Percentiles rank a stretch among this genome's conserved stretches.
Conservation (phyloP, 2,888 invertebrate species). For the Corythucha ciliata region DNA sequence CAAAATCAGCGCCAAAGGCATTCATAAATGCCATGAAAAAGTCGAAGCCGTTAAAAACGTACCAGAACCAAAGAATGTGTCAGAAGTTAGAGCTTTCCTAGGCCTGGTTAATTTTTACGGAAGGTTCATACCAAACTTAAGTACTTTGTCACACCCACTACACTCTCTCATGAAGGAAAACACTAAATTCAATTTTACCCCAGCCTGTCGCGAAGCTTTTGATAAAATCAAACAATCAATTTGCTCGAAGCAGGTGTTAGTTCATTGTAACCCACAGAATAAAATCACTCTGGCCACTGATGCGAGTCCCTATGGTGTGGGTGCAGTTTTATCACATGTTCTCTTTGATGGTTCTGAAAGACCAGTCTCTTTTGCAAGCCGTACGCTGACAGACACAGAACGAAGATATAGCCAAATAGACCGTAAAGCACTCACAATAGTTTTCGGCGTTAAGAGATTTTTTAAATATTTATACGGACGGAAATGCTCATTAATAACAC, state of each 20-base stretch:
- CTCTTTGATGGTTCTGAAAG: constrained; percentile 4
- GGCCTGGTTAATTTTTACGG: constrained; percentile 41
- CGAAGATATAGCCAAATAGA: no score
- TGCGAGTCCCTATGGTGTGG: background rate
- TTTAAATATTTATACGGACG: no score
- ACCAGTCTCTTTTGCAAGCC: background rate
- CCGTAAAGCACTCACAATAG: background rate
- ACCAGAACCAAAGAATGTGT: constrained; percentile 26
- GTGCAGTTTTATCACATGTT: constrained; percentile 9
- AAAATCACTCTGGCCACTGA: constrained; percentile 9
- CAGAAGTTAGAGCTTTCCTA: constrained; percentile 34
- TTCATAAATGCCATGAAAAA: constrained; percentile 9
- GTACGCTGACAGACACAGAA: no score
- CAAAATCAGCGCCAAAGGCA: constrained; percentile 21
- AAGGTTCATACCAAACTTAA: constrained; percentile 17
- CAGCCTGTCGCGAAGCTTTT: constrained; percentile 11
- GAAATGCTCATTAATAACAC: no score
- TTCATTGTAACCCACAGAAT: constrained; percentile 21
- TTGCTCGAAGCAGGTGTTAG: constrained; percentile 16
- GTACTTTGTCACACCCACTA: background rate
- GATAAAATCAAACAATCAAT: constrained; percentile 20
- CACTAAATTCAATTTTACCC: background rate
- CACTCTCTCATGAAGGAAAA: background rate
- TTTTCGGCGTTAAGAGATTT: no score
- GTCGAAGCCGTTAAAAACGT: constrained; percentile 21